A percentile compares a stretch with the other conserved stretches of the same genome.
These are phyloP conservation scores for Channallabes apus DNA, from an alignment of 2,797 vertebrate genomes.

Conservation along the genomic window DNA sequence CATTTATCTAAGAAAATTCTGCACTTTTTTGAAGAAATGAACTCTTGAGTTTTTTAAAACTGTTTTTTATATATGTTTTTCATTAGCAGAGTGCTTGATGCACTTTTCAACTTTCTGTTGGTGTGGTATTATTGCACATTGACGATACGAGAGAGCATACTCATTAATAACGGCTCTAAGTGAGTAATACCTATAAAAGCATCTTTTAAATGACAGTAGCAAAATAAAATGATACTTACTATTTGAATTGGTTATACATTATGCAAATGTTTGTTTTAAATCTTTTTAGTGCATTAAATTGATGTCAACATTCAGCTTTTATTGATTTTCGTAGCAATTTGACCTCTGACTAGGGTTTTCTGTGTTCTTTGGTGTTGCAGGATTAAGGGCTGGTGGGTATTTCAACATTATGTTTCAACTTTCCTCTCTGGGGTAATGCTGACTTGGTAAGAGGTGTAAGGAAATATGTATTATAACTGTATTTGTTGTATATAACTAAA, in stretches of 20 bases:
- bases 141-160: slow-evolving; percentile 93
- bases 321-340: not conserved
- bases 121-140: slow-evolving; percentile 99
- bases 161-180: slow-evolving; percentile 96
- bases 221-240: not conserved
- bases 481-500: not conserved
- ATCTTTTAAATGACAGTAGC: not conserved
- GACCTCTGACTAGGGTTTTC: slow-evolving; percentile 10
- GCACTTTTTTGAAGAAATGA: not conserved
- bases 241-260: not conserved
- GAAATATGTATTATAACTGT: not conserved
- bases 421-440: slow-evolving; percentile 97
- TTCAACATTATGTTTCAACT: slow-evolving; percentile 93
- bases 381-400: slow-evolving; percentile 99
- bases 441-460: slow-evolving; percentile 80
- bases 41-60: not conserved
- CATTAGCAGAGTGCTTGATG: slow-evolving; percentile 83
- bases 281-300: not conserved
- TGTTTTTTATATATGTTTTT: not conserved
- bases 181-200: slow-evolving; percentile 56
- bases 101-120: slow-evolving; percentile 92
- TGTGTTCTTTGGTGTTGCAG: slow-evolving; percentile 64
- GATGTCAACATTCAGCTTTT: not conserved
- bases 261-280: not conserved
- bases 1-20: not conserved